phyloP scores from a whole-genome alignment of 2,797 vertebrate species.

The Holocentrus rufus region DNA sequence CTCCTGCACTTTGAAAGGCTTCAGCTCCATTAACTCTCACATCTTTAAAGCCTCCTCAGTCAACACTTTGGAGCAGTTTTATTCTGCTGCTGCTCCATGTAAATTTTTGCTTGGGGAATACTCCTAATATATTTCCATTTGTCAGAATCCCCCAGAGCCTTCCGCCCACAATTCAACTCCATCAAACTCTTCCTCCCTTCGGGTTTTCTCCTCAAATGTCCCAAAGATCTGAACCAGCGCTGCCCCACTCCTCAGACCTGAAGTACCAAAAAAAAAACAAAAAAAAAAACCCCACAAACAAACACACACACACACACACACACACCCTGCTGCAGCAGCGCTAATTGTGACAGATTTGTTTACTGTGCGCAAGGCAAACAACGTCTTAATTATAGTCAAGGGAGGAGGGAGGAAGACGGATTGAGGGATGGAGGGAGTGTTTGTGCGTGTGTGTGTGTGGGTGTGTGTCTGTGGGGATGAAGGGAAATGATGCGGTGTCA shows the following conservation, averaged over 20 bases:
- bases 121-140: slow-evolving; percentile 49
- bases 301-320: too few relatives aligned
- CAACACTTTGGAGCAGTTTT: slow-evolving; percentile 34
- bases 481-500: slow-evolving; percentile 26
- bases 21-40: slow-evolving; percentile 17
- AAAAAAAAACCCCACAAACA: neutral
- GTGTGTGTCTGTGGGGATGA: slow-evolving; percentile 11
- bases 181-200: slow-evolving; percentile 20
- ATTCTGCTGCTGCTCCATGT: slow-evolving; percentile 30
- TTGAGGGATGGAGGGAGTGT: neutral
- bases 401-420: slow-evolving; percentile 15
- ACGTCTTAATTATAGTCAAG: slow-evolving; percentile 49
- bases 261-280: neutral
- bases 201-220: slow-evolving; percentile 18
- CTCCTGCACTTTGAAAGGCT: slow-evolving; percentile 2
- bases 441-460: neutral
- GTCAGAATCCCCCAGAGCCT: slow-evolving; percentile 54
- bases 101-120: slow-evolving; percentile 44
- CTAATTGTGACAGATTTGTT: slow-evolving; percentile 65
- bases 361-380: slow-evolving; percentile 38
- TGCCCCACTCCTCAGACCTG: neutral
- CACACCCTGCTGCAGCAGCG: slow-evolving; percentile 13
- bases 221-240: slow-evolving; percentile 2
- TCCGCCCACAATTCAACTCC: slow-evolving; percentile 46
- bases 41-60: slow-evolving; percentile 39